Conservation (phyloP, 1,140 invertebrate species). For the Camponotus vicinus region DNA sequence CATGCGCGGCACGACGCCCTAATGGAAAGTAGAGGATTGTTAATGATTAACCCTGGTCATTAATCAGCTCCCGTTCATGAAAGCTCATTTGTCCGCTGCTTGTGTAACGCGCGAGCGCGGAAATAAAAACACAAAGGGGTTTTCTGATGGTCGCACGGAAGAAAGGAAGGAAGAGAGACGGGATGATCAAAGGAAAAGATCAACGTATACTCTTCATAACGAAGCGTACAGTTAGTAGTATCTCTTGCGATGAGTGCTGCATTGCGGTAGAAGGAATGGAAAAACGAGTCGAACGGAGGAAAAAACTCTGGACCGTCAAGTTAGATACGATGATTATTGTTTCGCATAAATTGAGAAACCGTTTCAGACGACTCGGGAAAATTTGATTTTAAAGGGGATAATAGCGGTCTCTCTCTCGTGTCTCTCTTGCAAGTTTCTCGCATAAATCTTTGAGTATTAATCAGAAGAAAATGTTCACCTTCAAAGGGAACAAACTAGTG, state of each 20-base stretch:
- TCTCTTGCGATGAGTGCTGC: constrained; percentile 29
- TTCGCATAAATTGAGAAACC: constrained; percentile 57
- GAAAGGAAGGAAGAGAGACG: background rate
- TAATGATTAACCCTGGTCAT: constrained; percentile 54
- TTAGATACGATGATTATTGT: constrained; percentile 53
- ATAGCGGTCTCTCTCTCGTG: constrained; percentile 7
- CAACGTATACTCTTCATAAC: constrained; percentile 37
- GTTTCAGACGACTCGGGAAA: constrained; percentile 28
- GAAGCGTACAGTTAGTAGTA: constrained; percentile 22
- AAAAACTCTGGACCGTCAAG: constrained; percentile 21
- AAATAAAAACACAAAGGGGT: constrained; percentile 47
- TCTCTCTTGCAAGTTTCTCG: background rate
- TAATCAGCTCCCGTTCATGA: constrained; percentile 53
- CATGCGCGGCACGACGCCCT: constrained; percentile 17
- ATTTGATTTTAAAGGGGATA: constrained; percentile 54
- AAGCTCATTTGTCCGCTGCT: constrained; percentile 49
- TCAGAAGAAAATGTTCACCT: constrained; percentile 20
- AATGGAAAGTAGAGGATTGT: constrained; percentile 41
- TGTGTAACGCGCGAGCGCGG: constrained; percentile 23
- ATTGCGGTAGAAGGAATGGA: constrained; percentile 35
- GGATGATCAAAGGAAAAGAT: constrained; percentile 42
- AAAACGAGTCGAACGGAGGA: constrained; percentile 28
- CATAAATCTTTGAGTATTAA: constrained; percentile 42
- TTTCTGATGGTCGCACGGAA: constrained; percentile 32
- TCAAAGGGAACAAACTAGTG: background rate